Evolutionary conservation across 2,888 invertebrate species (phyloP), one percentile per base, ranked within the genome.

Genomic region (Gisinianus flammeolus): DNA sequence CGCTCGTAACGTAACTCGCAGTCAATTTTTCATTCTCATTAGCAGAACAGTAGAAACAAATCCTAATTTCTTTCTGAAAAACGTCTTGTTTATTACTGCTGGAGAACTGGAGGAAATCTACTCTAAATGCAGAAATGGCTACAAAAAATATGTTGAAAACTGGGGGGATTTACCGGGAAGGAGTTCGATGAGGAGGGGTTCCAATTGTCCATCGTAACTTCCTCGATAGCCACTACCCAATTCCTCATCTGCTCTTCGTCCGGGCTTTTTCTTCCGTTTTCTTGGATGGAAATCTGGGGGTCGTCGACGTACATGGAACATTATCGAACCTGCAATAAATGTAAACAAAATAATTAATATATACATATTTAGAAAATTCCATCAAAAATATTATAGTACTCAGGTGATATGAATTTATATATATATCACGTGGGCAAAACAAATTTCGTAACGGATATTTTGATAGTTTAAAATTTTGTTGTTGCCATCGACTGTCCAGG

Each of bases 251-350:
- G 89, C 88, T 88, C 90, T 88, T 66, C 87, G 85, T 26, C 81
- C 76, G 77, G 90, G 89, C 87, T 91, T 91, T 90, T 96, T 96
- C 90, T 96, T 94, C 85, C 95, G 92, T 84, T 96, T 92, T 81
- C 95, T 91, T 82, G 94, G 95, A 87, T 93, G 93, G 85, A 94
- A 92, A 87, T 97, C 97, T 71, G 94, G 93, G 84, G 97, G 95
- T 86, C 96, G 91, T 87, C 96, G 91, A 86, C 96, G 91, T 87
- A 98, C 95, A 89, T 98, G 97, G 88, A 98, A 98, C 94, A 97
- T 97, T 87, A 98, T 94, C 86, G 96, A 96, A 88, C 97, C 97
- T 95, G 88, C 72, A 66, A 86, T 87, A 80, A 84, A 85, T 81
- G 76, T 80, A 82, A 75, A 64, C 35, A 77, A 70, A 3, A 69